Percentiles rank a stretch among this genome's conserved stretches.
These are phyloP conservation scores for Myopa tessellatipennis DNA, from an alignment of 2,888 invertebrate genomes.

Conservation along the genomic window DNA sequence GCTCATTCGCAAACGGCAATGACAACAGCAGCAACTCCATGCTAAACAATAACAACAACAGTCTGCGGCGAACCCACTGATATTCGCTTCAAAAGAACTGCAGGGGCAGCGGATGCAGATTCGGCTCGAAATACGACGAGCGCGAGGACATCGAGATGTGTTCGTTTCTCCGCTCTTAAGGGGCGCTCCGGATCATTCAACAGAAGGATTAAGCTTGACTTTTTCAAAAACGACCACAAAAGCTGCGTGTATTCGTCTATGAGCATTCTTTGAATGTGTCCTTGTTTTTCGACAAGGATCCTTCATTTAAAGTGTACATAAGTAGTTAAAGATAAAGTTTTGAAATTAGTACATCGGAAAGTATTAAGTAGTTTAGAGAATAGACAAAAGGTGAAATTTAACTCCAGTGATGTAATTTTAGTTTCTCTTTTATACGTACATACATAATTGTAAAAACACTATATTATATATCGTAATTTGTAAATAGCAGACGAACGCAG, in stretches of 20 bases:
- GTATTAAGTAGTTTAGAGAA: slow-evolving; percentile 39
- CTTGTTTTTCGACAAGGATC: not conserved
- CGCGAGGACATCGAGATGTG: slow-evolving; percentile 58
- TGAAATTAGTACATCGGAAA: not conserved
- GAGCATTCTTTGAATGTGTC: slow-evolving; percentile 10
- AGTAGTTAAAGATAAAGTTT: not conserved
- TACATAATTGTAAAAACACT: slow-evolving; percentile 35
- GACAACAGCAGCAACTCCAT: slow-evolving; percentile 38
- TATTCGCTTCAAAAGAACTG: slow-evolving; percentile 59
- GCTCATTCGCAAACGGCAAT: slow-evolving; percentile 57
- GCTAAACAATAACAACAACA: slow-evolving; percentile 53
- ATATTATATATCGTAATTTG: not conserved
- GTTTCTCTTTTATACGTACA: slow-evolving; percentile 50
- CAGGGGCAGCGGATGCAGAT: slow-evolving; percentile 48
- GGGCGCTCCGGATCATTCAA: not conserved
- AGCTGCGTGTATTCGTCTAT: slow-evolving; percentile 29
- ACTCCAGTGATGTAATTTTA: slow-evolving; percentile 64
- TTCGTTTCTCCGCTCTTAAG: slow-evolving; percentile 52
- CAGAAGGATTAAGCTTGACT: not conserved
- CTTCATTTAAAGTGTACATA: slow-evolving; percentile 28
- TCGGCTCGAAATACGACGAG: slow-evolving; percentile 43
- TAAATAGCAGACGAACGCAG: not conserved
- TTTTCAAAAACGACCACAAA: not conserved
- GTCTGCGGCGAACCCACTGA: slow-evolving; percentile 65
- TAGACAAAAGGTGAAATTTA: slow-evolving; percentile 47